Evolutionary conservation across 1,140 invertebrate genomes (phyloP).

Genomic region (Drosophila fuyamai): DNA sequence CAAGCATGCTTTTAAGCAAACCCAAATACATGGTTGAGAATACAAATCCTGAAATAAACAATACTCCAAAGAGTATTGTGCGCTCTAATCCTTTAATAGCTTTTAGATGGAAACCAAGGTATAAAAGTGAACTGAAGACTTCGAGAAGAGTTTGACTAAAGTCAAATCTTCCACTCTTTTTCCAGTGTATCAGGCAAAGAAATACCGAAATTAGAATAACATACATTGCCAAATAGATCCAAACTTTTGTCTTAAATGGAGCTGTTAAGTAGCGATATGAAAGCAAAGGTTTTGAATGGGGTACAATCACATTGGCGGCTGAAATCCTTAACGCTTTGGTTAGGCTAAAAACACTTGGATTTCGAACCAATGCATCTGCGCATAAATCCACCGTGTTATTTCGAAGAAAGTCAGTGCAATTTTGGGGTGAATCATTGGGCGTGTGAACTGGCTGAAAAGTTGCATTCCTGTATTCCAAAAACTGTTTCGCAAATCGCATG

Average conservation of each 20-base stretch:
- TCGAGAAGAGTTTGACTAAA: constrained; percentile 58
- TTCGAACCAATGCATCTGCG: constrained; percentile 44
- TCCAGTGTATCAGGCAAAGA: constrained; percentile 51
- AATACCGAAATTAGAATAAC: constrained; percentile 31
- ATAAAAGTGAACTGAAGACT: constrained; percentile 48
- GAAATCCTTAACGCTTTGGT: constrained; percentile 32
- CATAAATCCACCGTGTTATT: constrained; percentile 49
- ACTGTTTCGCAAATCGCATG: constrained; percentile 43
- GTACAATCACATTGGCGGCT: constrained; percentile 56
- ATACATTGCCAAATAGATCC: constrained; percentile 42
- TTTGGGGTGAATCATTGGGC: constrained; percentile 17
- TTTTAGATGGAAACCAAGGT: constrained; percentile 21
- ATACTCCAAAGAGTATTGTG: constrained; percentile 49
- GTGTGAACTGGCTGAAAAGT: constrained; percentile 38
- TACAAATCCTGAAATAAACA: constrained; percentile 37
- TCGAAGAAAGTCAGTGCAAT: constrained; percentile 35
- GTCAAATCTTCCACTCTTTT: constrained; percentile 35
- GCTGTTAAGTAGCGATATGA: constrained; percentile 49
- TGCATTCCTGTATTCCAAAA: constrained; percentile 34
- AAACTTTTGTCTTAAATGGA: constrained; percentile 44
- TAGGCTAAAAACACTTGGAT: constrained; percentile 12
- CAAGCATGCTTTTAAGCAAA: constrained; percentile 35
- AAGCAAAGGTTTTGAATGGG: constrained; percentile 33
- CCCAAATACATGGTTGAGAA: constrained; percentile 57
- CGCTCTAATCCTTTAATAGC: constrained; percentile 31